These are phyloP conservation scores for Progne subis DNA, from an alignment of 2,113 vertebrate genomes.

Conservation along the genomic window DNA sequence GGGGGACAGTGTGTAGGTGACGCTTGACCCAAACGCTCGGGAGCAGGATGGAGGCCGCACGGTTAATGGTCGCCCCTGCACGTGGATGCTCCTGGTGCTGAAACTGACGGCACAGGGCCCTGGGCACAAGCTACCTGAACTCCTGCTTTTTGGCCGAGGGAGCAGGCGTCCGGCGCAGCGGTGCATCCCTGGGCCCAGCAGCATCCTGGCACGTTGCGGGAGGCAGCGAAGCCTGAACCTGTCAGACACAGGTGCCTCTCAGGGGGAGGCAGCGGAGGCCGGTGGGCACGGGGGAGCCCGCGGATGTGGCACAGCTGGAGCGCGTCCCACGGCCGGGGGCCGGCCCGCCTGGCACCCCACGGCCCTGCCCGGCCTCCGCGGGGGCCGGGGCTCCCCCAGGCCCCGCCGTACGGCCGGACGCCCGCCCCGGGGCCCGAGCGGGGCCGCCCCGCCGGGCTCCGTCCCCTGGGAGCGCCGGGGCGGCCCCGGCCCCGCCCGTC, in stretches of 20 bases:
- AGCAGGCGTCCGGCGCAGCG: neutral
- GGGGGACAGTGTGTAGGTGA: fast-evolving
- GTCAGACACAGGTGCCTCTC: neutral
- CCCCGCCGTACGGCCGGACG: no score
- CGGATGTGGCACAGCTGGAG: neutral
- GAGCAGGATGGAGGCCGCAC: fast-evolving
- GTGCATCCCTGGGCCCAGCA: neutral
- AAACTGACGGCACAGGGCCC: neutral
- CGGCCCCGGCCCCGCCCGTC: no score
- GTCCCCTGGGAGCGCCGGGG: no score
- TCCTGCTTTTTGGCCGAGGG: neutral
- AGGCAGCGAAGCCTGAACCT: neutral
- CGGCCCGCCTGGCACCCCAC: neutral
- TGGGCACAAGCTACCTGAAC: neutral
- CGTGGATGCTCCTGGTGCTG: neutral
- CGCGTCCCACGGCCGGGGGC: fast-evolving
- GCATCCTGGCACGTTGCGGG: neutral
- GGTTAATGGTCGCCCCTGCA: neutral
- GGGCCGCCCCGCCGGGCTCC: no score
- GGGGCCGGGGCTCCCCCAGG: no score
- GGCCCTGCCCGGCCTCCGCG: no score
- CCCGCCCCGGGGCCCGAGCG: no score
- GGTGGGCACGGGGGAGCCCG: neutral
- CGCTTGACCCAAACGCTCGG: fast-evolving
- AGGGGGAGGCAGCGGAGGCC: neutral